phyloP scores from a whole-genome alignment of 2,113 vertebrate species.

The Epinephelus fuscoguttatus region DNA sequence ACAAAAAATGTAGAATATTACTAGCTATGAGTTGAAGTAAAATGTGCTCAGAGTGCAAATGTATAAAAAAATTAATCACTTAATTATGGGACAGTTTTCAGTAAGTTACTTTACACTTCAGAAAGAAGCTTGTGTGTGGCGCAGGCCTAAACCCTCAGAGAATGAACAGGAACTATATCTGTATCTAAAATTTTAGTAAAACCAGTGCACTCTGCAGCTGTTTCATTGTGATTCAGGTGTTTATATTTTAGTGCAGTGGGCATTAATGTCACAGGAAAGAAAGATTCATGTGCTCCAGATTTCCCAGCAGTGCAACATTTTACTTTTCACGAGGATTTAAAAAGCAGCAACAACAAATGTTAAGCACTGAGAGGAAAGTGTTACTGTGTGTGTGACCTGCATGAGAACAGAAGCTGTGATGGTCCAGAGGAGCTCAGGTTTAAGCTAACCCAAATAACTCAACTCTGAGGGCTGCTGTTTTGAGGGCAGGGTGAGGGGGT shows the following conservation, averaged over 20 bases:
- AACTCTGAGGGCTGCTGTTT: conserved; percentile 23
- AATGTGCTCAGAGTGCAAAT: not conserved
- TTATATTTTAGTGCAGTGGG: too few relatives aligned
- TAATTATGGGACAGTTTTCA: not conserved
- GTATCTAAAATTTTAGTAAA: not conserved
- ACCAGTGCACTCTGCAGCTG: too few relatives aligned
- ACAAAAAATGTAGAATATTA: not conserved
- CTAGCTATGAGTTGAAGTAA: not conserved
- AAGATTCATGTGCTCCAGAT: not conserved
- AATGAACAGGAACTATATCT: not conserved
- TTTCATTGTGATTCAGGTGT: not conserved
- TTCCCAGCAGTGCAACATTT: conserved; percentile 17
- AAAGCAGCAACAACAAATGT: not conserved
- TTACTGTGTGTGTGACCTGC: not conserved
- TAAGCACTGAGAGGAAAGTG: not conserved
- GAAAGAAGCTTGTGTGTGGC: not conserved
- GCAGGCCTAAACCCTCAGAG: too few relatives aligned
- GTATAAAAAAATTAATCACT: not conserved
- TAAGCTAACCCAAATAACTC: conserved; percentile 30
- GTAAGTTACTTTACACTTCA: not conserved
- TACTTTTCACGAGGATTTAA: not conserved
- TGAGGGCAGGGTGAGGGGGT: not conserved
- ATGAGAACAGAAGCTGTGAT: not conserved
- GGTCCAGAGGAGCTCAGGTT: not conserved
- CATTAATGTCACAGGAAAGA: not conserved